Base-by-base conservation (phyloP, 2,797 vertebrate genomes). In the Chrosomus eos region DNA sequence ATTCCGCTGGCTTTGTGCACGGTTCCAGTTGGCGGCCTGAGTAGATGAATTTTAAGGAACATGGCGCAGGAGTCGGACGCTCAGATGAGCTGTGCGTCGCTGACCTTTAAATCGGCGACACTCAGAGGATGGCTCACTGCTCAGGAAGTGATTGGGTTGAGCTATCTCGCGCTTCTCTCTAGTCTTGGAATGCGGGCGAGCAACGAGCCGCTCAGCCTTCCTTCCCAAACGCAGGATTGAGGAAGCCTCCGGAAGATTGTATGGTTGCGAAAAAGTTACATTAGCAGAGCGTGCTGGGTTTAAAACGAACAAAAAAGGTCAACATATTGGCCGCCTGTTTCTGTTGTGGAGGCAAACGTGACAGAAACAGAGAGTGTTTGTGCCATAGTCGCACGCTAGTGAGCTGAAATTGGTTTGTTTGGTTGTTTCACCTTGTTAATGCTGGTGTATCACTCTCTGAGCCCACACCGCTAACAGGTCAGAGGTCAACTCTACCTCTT, bases 91-190 rank as follows among this genome's bases (percentile, higher is more conserved):
- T 78, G 86, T 83, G 88, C 72, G 83, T 90, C 82, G 67, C 87
- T 94, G 94, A 95, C 94, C 94, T 95, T 95, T 95, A 94, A 93
- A 93, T 89, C 84, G 87, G 91, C 84, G 90, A 93, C 92, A 90
- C 92, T 91, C 88, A 45, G 86, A 51, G 81, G 92, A 94, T 88
- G 93, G 93, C 91, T 93, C 92, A 92, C 87, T 90, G 91, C 92
- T 90, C 89, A 89, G 89, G 79, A 86, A 51, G 83, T 87, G 91
- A 89, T 89, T 85, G 87, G 91, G 81, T 88, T 85, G 26, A 84
- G 75, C 88, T 84, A 86, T 90, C 86, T 31, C 84, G 33, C 66
- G 51, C 51, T 81, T 84, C 88, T 87, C 70, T 85, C 73, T 83
- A 43, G 88, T 88, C 88, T 88, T 81, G 79, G 88, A 87, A 87